Evolutionary conservation across 2,113 vertebrate species (phyloP).

Genomic region (Sinocyclocheilus rhinocerous): DNA sequence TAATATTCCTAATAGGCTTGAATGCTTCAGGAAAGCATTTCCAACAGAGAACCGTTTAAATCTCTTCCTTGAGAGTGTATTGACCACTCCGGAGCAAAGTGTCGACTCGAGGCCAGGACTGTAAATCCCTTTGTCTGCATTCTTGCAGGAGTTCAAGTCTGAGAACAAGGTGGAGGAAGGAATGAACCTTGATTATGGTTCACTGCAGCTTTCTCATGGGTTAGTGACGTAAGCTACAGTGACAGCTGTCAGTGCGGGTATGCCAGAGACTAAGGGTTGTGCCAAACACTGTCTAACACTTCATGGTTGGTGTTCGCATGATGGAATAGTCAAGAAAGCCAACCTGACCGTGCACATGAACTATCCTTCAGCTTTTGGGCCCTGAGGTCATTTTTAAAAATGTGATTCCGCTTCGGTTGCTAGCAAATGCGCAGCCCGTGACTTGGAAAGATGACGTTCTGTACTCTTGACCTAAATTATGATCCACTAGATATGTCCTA

Average conservation of each 20-base stretch:
- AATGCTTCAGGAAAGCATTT: slow-evolving; percentile 7
- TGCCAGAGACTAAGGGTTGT: slow-evolving; percentile 35
- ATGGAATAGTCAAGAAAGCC: slow-evolving; percentile 61
- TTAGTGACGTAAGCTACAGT: slow-evolving; percentile 63
- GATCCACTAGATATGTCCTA: background rate
- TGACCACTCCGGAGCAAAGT: slow-evolving; percentile 23
- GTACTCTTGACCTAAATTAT: slow-evolving; percentile 46
- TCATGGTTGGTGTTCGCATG: slow-evolving; percentile 52
- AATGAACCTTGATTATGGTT: background rate
- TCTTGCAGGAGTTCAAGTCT: slow-evolving; percentile 3
- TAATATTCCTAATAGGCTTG: slow-evolving; percentile 30
- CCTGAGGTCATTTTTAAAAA: slow-evolving; percentile 71
- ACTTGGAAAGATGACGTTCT: background rate
- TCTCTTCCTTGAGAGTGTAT: slow-evolving; percentile 29
- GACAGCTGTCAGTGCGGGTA: slow-evolving; percentile 71
- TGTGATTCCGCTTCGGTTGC: slow-evolving; percentile 67
- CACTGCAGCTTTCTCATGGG: slow-evolving; percentile 47
- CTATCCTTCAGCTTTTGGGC: slow-evolving; percentile 51
- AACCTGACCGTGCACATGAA: slow-evolving; percentile 45
- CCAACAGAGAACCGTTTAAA: slow-evolving; percentile 13
- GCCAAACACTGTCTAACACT: slow-evolving; percentile 43
- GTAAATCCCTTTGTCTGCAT: slow-evolving; percentile 39
- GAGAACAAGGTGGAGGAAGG: background rate
- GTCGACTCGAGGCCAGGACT: slow-evolving; percentile 17
- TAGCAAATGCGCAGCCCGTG: background rate